A percentile compares a stretch with the other conserved stretches of the same genome.
Conservation (phyloP, 2,113 vertebrate species). For the Hucho hucho region DNA sequence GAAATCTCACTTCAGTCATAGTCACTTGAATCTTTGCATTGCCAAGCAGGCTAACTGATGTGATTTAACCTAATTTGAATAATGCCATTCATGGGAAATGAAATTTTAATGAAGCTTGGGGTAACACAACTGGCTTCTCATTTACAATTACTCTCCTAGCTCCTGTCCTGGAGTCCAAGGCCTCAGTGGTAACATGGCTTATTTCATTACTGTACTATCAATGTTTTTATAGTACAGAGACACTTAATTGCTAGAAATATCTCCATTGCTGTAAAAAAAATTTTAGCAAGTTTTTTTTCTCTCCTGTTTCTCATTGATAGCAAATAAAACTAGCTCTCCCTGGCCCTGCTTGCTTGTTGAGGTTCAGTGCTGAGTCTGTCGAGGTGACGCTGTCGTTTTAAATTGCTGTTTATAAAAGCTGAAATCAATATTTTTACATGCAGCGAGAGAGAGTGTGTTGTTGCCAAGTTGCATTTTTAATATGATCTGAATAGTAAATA, state of each 20-base stretch:
- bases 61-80: slow-evolving; percentile 80
- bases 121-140: slow-evolving; percentile 69
- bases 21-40: slow-evolving; percentile 66
- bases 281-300: slow-evolving; percentile 16
- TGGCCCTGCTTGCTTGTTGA: slow-evolving; percentile 13
- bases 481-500: slow-evolving; percentile 37
- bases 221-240: slow-evolving; percentile 49
- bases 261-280: slow-evolving; percentile 37
- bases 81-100: slow-evolving; percentile 79
- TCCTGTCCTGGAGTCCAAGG: slow-evolving; percentile 31
- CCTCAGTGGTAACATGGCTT: slow-evolving; percentile 50
- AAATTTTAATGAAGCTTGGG: slow-evolving; percentile 73
- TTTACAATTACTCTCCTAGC: slow-evolving; percentile 55
- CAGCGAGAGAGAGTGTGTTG: slow-evolving; percentile 31
- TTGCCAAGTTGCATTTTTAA: slow-evolving; percentile 43
- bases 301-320: slow-evolving; percentile 1
- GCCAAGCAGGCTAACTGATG: slow-evolving; percentile 71
- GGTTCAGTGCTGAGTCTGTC: slow-evolving; percentile 19
- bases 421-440: slow-evolving; percentile 46
- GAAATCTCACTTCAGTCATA: slow-evolving; percentile 66
- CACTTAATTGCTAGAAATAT: slow-evolving; percentile 51
- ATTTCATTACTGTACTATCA: slow-evolving; percentile 60
- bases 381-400: slow-evolving; percentile 18
- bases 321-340: slow-evolving; percentile 28
- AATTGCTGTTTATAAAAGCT: slow-evolving; percentile 41